Conservation (phyloP, 2,888 invertebrate species). For the Portevinia maculata region DNA sequence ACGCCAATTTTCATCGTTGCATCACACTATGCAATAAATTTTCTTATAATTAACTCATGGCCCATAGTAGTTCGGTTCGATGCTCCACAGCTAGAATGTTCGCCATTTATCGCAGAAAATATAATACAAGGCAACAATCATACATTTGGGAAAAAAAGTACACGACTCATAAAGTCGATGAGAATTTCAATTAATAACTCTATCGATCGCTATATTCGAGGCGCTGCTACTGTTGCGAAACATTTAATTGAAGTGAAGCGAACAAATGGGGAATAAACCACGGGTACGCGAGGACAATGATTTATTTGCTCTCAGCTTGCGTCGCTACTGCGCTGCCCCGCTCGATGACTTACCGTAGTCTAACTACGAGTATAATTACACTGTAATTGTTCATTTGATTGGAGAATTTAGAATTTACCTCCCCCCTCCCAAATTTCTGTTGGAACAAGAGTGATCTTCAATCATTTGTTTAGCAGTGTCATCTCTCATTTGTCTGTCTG, state of each 20-base stretch:
- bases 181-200: constrained; percentile 64
- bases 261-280: constrained; percentile 25
- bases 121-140: background rate
- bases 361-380: constrained; percentile 29
- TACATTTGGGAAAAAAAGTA: background rate
- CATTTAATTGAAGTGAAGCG: constrained; percentile 45
- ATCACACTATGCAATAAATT: constrained; percentile 44
- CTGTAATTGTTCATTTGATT: constrained; percentile 42
- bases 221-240: constrained; percentile 49
- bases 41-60: constrained; percentile 30
- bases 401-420: constrained; percentile 28
- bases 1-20: constrained; percentile 41
- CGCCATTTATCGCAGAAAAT: background rate
- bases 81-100: constrained; percentile 18
- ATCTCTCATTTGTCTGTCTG: constrained; percentile 17
- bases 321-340: constrained; percentile 3
- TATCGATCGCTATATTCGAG: constrained; percentile 50
- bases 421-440: background rate
- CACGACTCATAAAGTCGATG: constrained; percentile 34
- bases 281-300: constrained; percentile 24
- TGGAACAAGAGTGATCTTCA: constrained; percentile 17
- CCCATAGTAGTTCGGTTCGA: background rate
- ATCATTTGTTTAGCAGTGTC: constrained; percentile 19
- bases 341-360: constrained; percentile 20
- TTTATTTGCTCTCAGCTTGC: too few species aligned